A percentile compares a stretch with the other conserved stretches of the same genome.
Evolutionary conservation across 2,113 vertebrate species (phyloP).

Genomic region (Steatornis caripensis): DNA sequence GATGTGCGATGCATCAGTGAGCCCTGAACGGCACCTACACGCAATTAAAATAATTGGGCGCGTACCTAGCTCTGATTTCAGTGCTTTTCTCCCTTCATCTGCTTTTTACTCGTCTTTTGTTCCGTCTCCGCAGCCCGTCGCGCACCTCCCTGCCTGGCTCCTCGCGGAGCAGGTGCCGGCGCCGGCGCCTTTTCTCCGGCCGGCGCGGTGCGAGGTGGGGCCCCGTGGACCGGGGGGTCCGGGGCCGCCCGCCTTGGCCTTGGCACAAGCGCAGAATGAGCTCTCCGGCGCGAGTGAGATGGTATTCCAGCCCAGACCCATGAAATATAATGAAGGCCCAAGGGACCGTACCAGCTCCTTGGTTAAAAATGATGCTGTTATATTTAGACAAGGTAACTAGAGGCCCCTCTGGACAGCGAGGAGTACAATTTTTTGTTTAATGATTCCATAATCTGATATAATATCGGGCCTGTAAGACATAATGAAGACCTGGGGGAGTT

Average conservation of each 20-base stretch:
- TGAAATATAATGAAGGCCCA: constrained; percentile 65
- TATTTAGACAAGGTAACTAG: constrained; percentile 66
- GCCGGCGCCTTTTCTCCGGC: neutral
- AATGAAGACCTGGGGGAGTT: constrained; percentile 70
- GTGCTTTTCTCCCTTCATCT: neutral
- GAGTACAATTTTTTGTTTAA: constrained; percentile 63
- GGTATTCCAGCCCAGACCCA: neutral
- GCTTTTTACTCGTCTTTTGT: neutral
- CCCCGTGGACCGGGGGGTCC: fast-evolving
- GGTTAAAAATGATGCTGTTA: constrained; percentile 63
- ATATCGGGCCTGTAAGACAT: constrained; percentile 60
- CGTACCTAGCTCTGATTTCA: neutral
- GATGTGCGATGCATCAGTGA: neutral
- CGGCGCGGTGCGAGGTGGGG: fast-evolving
- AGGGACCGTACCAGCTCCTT: constrained; percentile 15
- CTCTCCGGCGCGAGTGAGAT: neutral
- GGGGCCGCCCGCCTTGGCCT: neutral
- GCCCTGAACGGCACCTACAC: constrained; percentile 6
- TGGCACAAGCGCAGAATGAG: neutral
- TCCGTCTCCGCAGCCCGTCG: neutral
- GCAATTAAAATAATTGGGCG: constrained; percentile 52
- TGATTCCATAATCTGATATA: constrained; percentile 68
- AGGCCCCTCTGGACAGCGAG: constrained; percentile 41
- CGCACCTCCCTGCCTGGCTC: fast-evolving
- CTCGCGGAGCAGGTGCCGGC: fast-evolving